These are phyloP conservation scores for Protonemura montana DNA, from an alignment of 2,888 invertebrate species.

Conservation along the genomic window DNA sequence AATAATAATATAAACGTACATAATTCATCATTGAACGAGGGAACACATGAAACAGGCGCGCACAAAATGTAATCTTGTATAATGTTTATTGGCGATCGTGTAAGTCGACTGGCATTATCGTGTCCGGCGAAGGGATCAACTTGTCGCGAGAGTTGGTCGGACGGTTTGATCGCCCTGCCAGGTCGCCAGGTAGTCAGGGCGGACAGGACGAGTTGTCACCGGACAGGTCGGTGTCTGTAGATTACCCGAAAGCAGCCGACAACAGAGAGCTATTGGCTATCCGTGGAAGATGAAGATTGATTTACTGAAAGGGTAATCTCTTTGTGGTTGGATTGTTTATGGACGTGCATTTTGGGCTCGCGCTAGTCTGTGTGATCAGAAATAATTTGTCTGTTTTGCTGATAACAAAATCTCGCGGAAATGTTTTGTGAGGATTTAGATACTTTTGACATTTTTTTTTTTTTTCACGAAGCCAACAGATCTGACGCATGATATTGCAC, in stretches of 20 bases:
- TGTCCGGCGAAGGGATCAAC: background rate
- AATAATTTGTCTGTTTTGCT: background rate
- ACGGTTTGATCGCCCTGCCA: constrained; percentile 12
- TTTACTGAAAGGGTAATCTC: background rate
- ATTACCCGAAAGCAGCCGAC: background rate
- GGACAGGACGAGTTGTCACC: background rate
- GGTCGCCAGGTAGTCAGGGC: background rate
- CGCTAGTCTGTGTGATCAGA: background rate
- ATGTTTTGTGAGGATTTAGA: too few species aligned
- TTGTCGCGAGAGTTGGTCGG: background rate
- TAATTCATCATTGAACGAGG: background rate
- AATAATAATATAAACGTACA: background rate
- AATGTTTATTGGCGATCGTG: constrained; percentile 13
- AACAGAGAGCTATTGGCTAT: background rate
- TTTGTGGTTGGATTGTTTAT: background rate
- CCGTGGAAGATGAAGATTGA: background rate
- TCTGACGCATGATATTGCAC: too few species aligned
- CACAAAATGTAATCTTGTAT: constrained; percentile 1
- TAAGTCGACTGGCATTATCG: background rate
- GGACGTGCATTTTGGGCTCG: background rate
- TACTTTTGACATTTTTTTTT: too few species aligned
- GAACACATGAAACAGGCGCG: background rate
- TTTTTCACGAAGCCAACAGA: too few species aligned
- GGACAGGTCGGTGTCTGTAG: too few species aligned
- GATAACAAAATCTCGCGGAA: too few species aligned